Evolutionary conservation across 1,140 invertebrate genomes (phyloP).

Genomic region (Drosophila takahashii): DNA sequence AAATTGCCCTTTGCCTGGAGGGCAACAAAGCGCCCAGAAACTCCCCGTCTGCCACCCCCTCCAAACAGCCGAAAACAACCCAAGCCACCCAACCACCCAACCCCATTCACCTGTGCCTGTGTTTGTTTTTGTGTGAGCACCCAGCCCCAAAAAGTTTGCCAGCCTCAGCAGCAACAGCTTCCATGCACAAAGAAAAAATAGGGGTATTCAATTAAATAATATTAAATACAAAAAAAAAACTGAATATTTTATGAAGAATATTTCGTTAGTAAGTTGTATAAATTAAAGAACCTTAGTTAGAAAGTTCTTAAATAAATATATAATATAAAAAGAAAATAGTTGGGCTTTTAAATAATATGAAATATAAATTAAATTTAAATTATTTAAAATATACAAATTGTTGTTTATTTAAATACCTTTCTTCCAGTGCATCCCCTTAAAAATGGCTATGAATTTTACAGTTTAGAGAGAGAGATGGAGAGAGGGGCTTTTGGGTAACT

Average conservation of each 20-base stretch:
- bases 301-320: neutral
- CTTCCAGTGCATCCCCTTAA: slow-evolving; percentile 15
- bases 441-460: slow-evolving; percentile 71
- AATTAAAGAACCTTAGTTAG: no score
- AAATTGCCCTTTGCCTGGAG: slow-evolving; percentile 75
- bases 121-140: slow-evolving; percentile 42
- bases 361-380: no score
- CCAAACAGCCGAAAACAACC: slow-evolving; percentile 14
- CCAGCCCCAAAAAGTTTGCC: slow-evolving; percentile 36
- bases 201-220: no score
- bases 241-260: neutral
- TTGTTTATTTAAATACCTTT: no score
- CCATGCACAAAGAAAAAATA: slow-evolving; percentile 9
- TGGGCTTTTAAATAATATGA: no score
- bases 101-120: slow-evolving; percentile 24
- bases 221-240: rapidly evolving
- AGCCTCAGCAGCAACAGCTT: slow-evolving; percentile 37
- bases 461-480: slow-evolving; percentile 24
- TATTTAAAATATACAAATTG: no score
- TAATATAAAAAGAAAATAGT: no score
- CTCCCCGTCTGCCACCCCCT: neutral
- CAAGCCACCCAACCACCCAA: neutral
- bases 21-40: slow-evolving; percentile 13
- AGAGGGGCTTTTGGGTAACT: slow-evolving; percentile 22
- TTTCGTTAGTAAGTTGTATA: no score